Evolutionary conservation across 2,113 vertebrate genomes (phyloP).

Genomic region (Orientallactaga bullata): DNA sequence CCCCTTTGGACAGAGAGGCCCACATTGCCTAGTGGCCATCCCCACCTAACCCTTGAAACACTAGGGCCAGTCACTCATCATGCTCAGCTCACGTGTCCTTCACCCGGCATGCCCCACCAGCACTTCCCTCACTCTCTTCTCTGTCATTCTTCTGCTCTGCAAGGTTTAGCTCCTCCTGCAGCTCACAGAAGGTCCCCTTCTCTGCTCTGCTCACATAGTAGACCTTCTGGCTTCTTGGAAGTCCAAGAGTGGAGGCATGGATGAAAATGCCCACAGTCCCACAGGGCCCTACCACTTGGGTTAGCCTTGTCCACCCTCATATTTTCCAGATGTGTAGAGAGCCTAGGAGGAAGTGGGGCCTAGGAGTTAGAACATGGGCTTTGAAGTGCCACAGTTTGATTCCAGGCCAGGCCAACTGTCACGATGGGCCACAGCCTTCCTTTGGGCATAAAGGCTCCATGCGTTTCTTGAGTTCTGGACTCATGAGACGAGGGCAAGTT

Average conservation of each 20-base stretch:
- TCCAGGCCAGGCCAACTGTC: rapidly evolving
- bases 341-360: too few species aligned
- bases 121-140: background rate
- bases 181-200: background rate
- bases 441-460: background rate
- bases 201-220: background rate
- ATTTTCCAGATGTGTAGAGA: background rate
- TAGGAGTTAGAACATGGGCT: background rate
- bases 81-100: background rate
- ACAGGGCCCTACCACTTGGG: background rate
- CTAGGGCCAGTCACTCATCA: background rate
- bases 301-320: rapidly evolving
- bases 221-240: rapidly evolving
- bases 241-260: rapidly evolving
- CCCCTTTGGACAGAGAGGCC: background rate
- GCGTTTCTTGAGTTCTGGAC: background rate
- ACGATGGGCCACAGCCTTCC: background rate
- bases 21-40: background rate
- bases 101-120: rapidly evolving
- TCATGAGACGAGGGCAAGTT: rapidly evolving
- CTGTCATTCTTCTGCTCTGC: background rate
- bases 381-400: background rate
- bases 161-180: background rate
- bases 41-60: background rate
- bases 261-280: too few species aligned